Percentiles rank a stretch among this genome's conserved stretches.
phyloP scores from a whole-genome alignment of 2,113 vertebrate species.

The Rana temporaria region DNA sequence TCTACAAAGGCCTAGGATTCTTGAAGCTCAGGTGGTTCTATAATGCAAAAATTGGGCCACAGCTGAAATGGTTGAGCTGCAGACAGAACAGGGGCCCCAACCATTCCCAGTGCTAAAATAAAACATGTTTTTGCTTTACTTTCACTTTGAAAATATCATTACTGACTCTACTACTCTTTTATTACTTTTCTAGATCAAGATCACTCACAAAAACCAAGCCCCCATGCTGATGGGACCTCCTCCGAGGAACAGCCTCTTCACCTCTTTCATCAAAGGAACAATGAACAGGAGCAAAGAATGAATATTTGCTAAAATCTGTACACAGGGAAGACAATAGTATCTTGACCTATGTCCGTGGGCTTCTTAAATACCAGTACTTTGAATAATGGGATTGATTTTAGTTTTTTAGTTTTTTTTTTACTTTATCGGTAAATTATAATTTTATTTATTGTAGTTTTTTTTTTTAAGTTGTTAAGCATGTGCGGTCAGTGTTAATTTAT shows the following conservation, averaged over 20 bases:
- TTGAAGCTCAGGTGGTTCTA: too few species aligned
- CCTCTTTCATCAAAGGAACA: constrained; percentile 86
- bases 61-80: too few species aligned
- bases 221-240: constrained; percentile 89
- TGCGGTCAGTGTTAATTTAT: constrained; percentile 71
- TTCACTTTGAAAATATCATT: too few species aligned
- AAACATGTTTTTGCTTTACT: too few species aligned
- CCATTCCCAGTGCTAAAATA: too few species aligned
- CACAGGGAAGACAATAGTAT: constrained; percentile 63
- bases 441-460: constrained; percentile 72
- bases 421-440: constrained; percentile 71
- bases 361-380: constrained; percentile 70
- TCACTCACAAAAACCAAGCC: constrained; percentile 94
- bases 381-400: constrained; percentile 70
- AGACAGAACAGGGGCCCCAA: too few species aligned
- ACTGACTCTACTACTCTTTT: constrained; percentile 50
- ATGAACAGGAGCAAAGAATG: constrained; percentile 87
- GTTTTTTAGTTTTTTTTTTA: constrained; percentile 60
- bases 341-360: constrained; percentile 66
- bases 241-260: constrained; percentile 87
- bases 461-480: constrained; percentile 77
- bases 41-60: too few species aligned
- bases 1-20: too few species aligned
- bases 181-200: constrained; percentile 82
- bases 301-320: constrained; percentile 59